Evolutionary conservation across 2,113 vertebrate species (phyloP).

Genomic region (Mustelus asterias): DNA sequence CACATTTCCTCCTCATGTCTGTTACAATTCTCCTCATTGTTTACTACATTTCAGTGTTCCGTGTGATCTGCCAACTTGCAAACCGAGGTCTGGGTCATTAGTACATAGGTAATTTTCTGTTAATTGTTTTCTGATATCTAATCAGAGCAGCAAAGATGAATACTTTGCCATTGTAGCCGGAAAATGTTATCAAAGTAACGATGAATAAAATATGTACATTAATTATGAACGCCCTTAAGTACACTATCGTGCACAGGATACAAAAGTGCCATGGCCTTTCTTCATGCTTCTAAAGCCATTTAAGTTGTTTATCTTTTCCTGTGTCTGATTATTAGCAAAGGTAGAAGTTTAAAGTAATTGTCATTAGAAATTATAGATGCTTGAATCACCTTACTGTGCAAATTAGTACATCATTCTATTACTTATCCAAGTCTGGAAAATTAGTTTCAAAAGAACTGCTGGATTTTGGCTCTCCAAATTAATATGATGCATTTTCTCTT

Average conservation of each 20-base stretch:
- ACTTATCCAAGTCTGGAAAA: not conserved
- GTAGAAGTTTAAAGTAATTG: not conserved
- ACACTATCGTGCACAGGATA: not conserved
- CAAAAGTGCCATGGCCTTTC: not conserved
- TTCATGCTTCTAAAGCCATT: not conserved
- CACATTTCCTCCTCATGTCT: not conserved
- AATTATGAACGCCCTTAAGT: not conserved
- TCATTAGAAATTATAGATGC: not conserved
- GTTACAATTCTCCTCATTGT: not conserved
- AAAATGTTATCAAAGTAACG: not conserved
- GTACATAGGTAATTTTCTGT: not conserved
- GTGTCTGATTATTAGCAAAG: not conserved
- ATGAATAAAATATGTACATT: slow-evolving; percentile 31
- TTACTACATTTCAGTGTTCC: not conserved
- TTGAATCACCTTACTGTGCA: not conserved
- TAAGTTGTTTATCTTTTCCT: slow-evolving; percentile 17
- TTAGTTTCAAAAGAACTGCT: not conserved
- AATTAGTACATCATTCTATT: not conserved
- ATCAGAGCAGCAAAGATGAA: not conserved
- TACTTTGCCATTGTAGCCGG: not conserved
- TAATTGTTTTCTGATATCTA: not conserved
- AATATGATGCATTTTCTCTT: not conserved
- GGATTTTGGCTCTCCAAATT: not conserved
- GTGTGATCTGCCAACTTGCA: not conserved
- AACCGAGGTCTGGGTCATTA: not conserved